Percentiles rank a stretch among this genome's conserved stretches.
phyloP scores from a whole-genome alignment of 2,113 vertebrate species.

The Antechinus stuartii region DNA sequence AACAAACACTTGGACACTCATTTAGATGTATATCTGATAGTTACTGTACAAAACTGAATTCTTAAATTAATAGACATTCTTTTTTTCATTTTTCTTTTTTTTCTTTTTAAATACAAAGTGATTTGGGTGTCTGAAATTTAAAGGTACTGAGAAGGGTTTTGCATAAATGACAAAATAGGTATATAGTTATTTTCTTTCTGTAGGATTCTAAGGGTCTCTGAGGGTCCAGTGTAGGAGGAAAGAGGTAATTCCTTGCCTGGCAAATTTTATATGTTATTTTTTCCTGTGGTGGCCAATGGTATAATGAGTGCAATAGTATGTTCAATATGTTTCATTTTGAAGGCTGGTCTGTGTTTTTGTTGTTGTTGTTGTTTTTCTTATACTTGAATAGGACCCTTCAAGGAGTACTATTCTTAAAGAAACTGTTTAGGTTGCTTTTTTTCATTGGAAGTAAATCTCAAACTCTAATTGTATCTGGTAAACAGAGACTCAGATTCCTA shows the following conservation, averaged over 20 bases:
- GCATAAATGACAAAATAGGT: slow-evolving; percentile 19
- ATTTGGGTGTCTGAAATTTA: slow-evolving; percentile 9
- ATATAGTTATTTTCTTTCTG: not conserved
- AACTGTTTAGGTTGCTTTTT: too few species aligned
- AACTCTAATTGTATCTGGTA: not conserved
- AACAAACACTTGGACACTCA: not conserved
- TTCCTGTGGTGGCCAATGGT: slow-evolving; percentile 18
- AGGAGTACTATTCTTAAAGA: not conserved
- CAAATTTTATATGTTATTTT: not conserved
- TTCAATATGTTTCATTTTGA: not conserved
- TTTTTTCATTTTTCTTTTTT: slow-evolving; percentile 20
- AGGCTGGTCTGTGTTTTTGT: not conserved
- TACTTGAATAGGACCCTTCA: not conserved
- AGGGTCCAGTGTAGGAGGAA: not conserved
- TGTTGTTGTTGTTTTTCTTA: slow-evolving; percentile 22
- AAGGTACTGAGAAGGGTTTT: slow-evolving; percentile 20
- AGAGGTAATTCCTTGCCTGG: not conserved
- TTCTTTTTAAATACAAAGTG: slow-evolving; percentile 20
- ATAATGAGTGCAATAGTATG: not conserved
- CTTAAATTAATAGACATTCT: not conserved
- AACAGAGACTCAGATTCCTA: not conserved
- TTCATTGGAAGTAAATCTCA: not conserved
- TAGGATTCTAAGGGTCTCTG: not conserved
- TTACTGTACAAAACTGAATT: slow-evolving; percentile 43
- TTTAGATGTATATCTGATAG: slow-evolving; percentile 4